Conservation (phyloP, 2,888 invertebrate genomes). For the Autographa gamma region DNA sequence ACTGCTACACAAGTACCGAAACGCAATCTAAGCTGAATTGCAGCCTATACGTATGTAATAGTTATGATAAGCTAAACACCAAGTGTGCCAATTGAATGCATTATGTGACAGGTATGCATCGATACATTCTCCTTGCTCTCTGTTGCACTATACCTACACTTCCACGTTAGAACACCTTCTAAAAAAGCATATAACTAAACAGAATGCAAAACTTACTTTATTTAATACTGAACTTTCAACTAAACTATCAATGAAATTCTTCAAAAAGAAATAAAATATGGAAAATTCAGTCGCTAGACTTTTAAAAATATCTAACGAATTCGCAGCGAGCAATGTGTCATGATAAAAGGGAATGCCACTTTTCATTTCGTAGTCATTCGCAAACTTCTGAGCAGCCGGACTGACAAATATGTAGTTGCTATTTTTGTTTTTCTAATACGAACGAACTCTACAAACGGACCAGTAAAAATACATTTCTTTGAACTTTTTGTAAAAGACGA, state of each 20-base stretch:
- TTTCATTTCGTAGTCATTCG: slow-evolving; percentile 4
- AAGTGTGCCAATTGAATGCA: not conserved
- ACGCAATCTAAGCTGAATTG: too few relatives aligned
- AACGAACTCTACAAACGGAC: not conserved
- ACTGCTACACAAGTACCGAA: too few relatives aligned
- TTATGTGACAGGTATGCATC: too few relatives aligned
- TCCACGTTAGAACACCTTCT: too few relatives aligned
- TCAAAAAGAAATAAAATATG: not conserved
- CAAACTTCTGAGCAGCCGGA: not conserved
- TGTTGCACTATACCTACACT: not conserved
- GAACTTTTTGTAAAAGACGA: too few relatives aligned
- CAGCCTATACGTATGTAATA: not conserved
- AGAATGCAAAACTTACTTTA: not conserved
- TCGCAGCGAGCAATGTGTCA: slow-evolving; percentile 1
- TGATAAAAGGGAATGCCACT: slow-evolving; percentile 3
- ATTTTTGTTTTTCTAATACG: not conserved
- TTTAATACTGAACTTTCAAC: not conserved
- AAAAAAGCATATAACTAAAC: not conserved
- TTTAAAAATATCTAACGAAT: slow-evolving; percentile 1
- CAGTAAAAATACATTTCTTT: too few relatives aligned
- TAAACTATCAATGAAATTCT: not conserved
- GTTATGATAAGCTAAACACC: not conserved
- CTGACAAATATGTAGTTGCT: not conserved
- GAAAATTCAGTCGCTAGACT: not conserved
- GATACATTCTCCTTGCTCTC: not conserved